Percentiles rank a stretch among this genome's conserved stretches.
These are phyloP conservation scores for Ochropacha duplaris DNA, from an alignment of 2,888 invertebrate genomes.

Conservation along the genomic window DNA sequence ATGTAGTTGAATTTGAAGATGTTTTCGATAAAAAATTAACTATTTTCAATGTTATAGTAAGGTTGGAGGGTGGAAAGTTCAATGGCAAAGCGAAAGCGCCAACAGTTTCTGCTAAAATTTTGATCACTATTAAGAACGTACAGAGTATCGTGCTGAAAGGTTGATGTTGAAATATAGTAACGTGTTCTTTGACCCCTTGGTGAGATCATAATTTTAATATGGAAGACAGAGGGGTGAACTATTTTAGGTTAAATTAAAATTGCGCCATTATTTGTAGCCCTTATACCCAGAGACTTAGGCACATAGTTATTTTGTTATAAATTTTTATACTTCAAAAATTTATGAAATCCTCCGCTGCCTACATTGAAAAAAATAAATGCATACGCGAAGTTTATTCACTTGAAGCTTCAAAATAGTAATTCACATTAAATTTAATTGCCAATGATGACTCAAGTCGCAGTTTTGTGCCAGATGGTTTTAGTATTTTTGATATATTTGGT, in stretches of 20 bases:
- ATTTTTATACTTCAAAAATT: not conserved
- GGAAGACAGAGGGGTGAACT: slow-evolving; percentile 69
- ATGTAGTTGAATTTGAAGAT: slow-evolving; percentile 45
- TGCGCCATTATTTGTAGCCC: slow-evolving; percentile 66
- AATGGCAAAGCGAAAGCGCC: slow-evolving; percentile 36
- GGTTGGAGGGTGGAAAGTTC: slow-evolving; percentile 56
- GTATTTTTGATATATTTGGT: slow-evolving; percentile 48
- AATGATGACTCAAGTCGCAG: slow-evolving; percentile 2
- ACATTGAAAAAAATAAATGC: not conserved
- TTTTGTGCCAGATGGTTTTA: slow-evolving; percentile 53
- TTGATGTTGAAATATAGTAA: slow-evolving; percentile 69
- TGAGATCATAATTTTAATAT: slow-evolving; percentile 74
- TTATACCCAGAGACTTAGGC: slow-evolving; percentile 45
- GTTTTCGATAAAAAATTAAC: slow-evolving; percentile 36
- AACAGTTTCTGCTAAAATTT: slow-evolving; percentile 52
- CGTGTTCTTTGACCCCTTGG: slow-evolving; percentile 76
- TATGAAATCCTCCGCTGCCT: not conserved
- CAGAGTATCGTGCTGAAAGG: slow-evolving; percentile 48
- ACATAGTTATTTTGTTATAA: not conserved
- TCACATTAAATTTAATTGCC: not conserved
- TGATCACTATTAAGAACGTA: slow-evolving; percentile 62
- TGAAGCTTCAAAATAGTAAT: slow-evolving; percentile 4
- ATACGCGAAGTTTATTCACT: slow-evolving; percentile 18
- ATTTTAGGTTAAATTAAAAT: slow-evolving; percentile 71
- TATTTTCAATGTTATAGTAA: slow-evolving; percentile 54